Evolutionary conservation across 2,888 invertebrate species (phyloP).

Genomic region (Cheilosia vulpina): DNA sequence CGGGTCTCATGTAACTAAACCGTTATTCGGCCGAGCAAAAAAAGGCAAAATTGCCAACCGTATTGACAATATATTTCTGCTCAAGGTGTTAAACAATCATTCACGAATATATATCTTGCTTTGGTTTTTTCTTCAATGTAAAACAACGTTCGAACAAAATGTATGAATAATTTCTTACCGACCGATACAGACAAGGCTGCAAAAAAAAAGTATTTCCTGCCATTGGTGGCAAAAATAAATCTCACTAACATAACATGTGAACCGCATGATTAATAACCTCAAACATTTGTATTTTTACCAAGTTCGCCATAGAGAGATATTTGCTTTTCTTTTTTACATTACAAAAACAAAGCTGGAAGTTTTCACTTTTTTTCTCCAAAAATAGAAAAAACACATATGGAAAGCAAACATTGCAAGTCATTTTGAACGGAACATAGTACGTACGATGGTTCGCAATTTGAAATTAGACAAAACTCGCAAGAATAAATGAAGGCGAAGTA

Average conservation of each 20-base stretch:
- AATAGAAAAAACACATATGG: background rate
- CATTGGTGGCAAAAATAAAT: slow-evolving; percentile 21
- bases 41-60: background rate
- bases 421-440: background rate
- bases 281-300: slow-evolving; percentile 24
- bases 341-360: background rate
- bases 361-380: background rate
- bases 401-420: slow-evolving; percentile 2
- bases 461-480: slow-evolving; percentile 27
- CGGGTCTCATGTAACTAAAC: background rate
- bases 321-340: background rate
- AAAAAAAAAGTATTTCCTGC: background rate
- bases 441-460: slow-evolving; percentile 1
- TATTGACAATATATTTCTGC: background rate
- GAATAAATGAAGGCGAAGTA: slow-evolving; percentile 5
- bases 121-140: background rate
- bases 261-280: slow-evolving; percentile 39
- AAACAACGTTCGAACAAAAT: slow-evolving; percentile 6
- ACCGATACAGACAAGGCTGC: background rate
- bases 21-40: background rate
- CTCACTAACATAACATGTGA: slow-evolving; percentile 28
- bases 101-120: background rate
- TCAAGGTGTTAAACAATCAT: slow-evolving; percentile 3
- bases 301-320: background rate
- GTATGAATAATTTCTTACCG: slow-evolving; percentile 12